phyloP scores from a whole-genome alignment of 2,888 invertebrate genomes.

The Clepsis dumicolana region DNA sequence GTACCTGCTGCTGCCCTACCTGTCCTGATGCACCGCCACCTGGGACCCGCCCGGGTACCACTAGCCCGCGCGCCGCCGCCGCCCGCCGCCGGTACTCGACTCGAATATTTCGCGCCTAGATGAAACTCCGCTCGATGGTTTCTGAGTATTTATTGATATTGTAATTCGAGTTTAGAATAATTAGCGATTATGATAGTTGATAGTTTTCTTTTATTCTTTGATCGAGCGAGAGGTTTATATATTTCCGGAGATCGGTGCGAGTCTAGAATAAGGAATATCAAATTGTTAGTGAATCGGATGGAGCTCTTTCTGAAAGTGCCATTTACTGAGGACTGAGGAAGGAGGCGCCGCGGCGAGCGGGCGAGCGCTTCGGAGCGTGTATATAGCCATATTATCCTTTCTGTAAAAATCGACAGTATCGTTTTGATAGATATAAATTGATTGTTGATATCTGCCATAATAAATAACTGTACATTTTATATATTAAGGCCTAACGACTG shows the following conservation, averaged over 20 bases:
- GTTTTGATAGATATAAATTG: constrained; percentile 75
- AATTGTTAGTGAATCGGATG: constrained; percentile 44
- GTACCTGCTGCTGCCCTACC: constrained; percentile 85
- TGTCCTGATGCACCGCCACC: constrained; percentile 88
- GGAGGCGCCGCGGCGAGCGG: constrained; percentile 53
- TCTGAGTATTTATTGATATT: constrained; percentile 64
- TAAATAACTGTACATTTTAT: constrained; percentile 82
- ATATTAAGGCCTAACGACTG: constrained; percentile 84
- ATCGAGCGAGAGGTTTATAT: constrained; percentile 46
- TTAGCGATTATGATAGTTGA: constrained; percentile 48
- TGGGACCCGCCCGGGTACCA: constrained; percentile 84
- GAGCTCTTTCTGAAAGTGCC: constrained; percentile 68
- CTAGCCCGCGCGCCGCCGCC: constrained; percentile 58
- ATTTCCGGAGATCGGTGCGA: constrained; percentile 48
- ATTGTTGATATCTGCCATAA: constrained; percentile 86
- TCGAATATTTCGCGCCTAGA: constrained; percentile 58
- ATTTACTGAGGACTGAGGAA: constrained; percentile 56
- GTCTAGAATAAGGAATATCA: constrained; percentile 40
- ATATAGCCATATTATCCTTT: constrained; percentile 52
- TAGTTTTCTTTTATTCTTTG: constrained; percentile 57
- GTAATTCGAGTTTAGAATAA: constrained; percentile 62
- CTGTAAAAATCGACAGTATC: constrained; percentile 63
- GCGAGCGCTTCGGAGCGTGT: constrained; percentile 67
- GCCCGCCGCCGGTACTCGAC: constrained; percentile 54
- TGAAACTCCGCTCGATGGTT: constrained; percentile 55